Conservation (phyloP, 2,888 invertebrate species). For the Drosophila kokeensis region DNA sequence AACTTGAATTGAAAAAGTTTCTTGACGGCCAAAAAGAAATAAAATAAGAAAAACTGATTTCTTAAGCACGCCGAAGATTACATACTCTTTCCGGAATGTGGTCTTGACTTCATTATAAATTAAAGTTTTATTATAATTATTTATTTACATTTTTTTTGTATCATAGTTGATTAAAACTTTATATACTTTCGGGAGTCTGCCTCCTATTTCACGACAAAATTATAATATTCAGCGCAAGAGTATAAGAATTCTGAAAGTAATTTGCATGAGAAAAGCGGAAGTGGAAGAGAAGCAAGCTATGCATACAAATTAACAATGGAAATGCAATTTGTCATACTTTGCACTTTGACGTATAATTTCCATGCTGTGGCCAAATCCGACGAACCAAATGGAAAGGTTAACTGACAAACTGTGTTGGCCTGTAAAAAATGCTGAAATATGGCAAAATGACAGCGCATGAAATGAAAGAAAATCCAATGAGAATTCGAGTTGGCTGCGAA, state of each 20-base stretch:
- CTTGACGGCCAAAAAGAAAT: background rate
- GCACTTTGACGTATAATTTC: conserved; percentile 72
- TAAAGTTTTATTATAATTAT: background rate
- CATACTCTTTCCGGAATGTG: background rate
- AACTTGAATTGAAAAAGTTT: conserved; percentile 54
- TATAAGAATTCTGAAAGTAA: conserved; percentile 43
- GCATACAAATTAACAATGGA: conserved; percentile 66
- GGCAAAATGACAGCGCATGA: conserved; percentile 56
- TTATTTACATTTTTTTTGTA: background rate
- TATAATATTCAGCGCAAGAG: background rate
- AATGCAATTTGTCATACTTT: conserved; percentile 72
- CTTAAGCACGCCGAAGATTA: background rate
- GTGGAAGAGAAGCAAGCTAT: conserved; percentile 21
- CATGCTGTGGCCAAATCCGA: conserved; percentile 17
- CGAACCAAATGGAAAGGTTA: conserved; percentile 27
- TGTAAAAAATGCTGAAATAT: conserved; percentile 34
- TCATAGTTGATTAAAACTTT: background rate
- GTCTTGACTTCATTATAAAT: background rate
- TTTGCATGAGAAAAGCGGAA: conserved; percentile 26
- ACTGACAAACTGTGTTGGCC: conserved; percentile 31
- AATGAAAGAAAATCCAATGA: conserved; percentile 21
- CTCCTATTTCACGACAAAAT: background rate
- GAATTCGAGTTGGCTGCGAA: background rate
- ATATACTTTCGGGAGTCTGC: background rate
- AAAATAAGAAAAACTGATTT: background rate